Base-by-base conservation (phyloP, 1,140 invertebrate genomes). In the Popillia japonica region DNA sequence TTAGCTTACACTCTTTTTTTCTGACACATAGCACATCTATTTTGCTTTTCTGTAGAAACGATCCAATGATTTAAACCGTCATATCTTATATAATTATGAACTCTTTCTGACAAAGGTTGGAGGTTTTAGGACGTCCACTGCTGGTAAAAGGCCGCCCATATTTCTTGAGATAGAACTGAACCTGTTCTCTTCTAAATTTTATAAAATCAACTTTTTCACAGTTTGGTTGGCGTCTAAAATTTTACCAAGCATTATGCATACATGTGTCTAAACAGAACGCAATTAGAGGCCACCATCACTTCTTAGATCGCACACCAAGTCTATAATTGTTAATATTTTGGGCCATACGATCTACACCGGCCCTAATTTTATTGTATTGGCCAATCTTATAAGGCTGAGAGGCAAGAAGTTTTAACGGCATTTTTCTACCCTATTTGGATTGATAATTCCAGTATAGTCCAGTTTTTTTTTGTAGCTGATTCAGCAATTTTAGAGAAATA, bases 281-380 rank as follows among this genome's bases (percentile, higher is more conserved):
- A 79, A 82, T 83, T 78, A 84, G 76, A 78, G 77, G 77, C 83
- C 81, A 82, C 80, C 82, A 83, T 80, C 82, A 83, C 75, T 82
- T 84, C 72, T 82, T 81, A 14, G 78, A 79, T 55, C 75, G 20
- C n/a, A 83, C 68, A n/a, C 76, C 75, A 17, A 83, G 73, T 40
- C 83, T 73, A 77, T 83, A 82, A 22, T 81, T 81, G 6, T 76
- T 20, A 68, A 83, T 81, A 34, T 79, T 82, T 78, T 81, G 27
- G 64, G 83, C 80, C 79, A 83, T 79, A 72, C 79, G 78, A 79
- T 86, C 84, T 55, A 84, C 82, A 61, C 83, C 83, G 55, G 84
- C 84, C 84, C 84, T 86, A 74, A 80, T 72, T 81, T 83, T 85
- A 77, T 86, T 86, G 79, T 85, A 85, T 78, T 81, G 77, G n/a